Conservation (phyloP, 2,113 vertebrate species). For the Nannospalax galili region DNA sequence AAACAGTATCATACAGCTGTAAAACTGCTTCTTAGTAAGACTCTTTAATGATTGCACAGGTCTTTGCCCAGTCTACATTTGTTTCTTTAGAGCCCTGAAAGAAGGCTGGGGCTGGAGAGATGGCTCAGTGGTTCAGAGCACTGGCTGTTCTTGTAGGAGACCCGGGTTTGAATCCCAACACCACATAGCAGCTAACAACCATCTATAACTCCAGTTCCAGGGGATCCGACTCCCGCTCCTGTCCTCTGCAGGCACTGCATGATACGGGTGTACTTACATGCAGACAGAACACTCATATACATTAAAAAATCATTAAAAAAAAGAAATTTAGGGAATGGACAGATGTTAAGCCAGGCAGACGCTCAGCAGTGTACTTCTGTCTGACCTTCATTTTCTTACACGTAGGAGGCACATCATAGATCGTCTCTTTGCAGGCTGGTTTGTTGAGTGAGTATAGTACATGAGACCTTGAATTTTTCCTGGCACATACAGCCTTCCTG, state of each 20-base stretch:
- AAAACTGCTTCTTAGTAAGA: neutral
- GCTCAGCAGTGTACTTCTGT: no score
- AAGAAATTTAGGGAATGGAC: no score
- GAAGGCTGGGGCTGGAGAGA: neutral
- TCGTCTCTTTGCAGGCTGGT: slow-evolving; percentile 11
- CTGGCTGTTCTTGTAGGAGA: no score
- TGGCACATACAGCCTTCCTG: neutral
- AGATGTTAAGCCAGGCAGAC: neutral
- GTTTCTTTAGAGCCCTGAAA: neutral
- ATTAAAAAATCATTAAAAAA: no score
- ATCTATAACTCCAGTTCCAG: no score
- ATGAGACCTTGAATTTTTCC: slow-evolving; percentile 10
- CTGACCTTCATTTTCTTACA: neutral
- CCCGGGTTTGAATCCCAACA: no score
- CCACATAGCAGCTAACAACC: no score
- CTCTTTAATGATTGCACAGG: neutral
- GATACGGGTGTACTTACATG: no score
- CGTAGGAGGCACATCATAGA: neutral
- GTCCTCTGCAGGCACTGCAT: no score
- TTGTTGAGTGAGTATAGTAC: neutral
- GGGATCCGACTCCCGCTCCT: no score
- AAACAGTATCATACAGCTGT: neutral
- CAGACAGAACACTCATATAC: no score
- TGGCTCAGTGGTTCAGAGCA: no score
- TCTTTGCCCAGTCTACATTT: neutral